Conservation (phyloP, 2,113 vertebrate species). For the Catagonus wagneri region DNA sequence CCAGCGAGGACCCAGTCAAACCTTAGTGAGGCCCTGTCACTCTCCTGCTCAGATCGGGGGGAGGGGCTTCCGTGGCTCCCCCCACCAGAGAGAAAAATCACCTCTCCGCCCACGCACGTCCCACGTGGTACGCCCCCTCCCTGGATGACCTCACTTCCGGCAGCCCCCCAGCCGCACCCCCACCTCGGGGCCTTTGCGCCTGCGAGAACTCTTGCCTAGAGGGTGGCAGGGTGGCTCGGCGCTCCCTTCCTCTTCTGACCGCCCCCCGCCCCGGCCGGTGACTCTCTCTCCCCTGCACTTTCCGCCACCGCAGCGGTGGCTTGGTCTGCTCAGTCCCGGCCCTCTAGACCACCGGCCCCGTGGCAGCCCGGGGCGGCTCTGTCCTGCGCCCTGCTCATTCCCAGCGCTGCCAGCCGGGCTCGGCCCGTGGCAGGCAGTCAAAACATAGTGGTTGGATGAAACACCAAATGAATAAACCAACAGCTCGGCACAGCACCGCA, state of each 20-base stretch:
- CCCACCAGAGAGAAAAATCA: background rate
- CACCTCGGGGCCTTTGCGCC: background rate
- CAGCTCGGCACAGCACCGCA: background rate
- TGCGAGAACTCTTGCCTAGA: background rate
- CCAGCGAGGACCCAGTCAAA: background rate
- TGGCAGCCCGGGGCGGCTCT: background rate
- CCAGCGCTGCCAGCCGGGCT: background rate
- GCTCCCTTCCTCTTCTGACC: background rate
- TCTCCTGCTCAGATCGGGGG: background rate
- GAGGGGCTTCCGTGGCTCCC: background rate
- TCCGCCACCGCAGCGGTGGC: fast-evolving
- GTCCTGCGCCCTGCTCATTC: background rate
- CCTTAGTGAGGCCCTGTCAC: background rate
- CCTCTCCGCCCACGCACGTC: no score
- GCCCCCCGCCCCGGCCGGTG: fast-evolving
- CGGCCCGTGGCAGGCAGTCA: fast-evolving
- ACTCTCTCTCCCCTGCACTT: background rate
- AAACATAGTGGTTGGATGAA: background rate
- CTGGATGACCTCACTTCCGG: no score
- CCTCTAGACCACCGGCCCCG: no score
- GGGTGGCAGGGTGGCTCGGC: fast-evolving
- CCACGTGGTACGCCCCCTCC: fast-evolving
- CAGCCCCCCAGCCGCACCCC: background rate
- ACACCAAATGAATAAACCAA: background rate
- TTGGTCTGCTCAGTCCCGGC: background rate